Evolutionary conservation across 2,797 vertebrate genomes (phyloP), one percentile per base, ranked within the genome.

Genomic region (Poeciliopsis gracilis): DNA sequence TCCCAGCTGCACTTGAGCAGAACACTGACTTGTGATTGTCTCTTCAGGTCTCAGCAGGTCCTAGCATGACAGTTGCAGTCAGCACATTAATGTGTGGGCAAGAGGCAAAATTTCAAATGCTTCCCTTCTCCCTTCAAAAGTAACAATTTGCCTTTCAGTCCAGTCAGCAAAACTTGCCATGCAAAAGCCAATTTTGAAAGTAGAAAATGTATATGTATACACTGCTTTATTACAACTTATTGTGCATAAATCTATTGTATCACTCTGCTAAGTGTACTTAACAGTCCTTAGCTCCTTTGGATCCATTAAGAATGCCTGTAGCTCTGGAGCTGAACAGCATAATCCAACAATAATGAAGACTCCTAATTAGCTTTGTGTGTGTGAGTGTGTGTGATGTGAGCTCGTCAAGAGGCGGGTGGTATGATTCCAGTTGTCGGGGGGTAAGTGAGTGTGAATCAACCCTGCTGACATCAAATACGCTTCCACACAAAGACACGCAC

Each of bases 401-500:
- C 90, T 89, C 86, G 72, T 93, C 92, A 93, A 92, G 91, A 90
- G 79, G 89, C 90, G 88, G 91, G 92, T 90, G 92, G 91, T 93
- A 91, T 91, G 90, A 94, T 91, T 93, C 85, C 90, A 93, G 93
- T 94, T 93, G 94, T 94, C 88, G 84, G 90, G 90, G 92, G 90
- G 91, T 93, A 94, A 93, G 91, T 92, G 92, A 93, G 93, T 93
- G 94, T 93, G 91, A 94, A 94, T 91, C 91, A 90, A 92, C 88
- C 91, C 92, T 89, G 92, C 92, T 91, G 91, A 92, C 90, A 92
- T 90, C 89, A 91, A 88, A 91, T 87, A 82, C 80, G 18, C 86
- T 85, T 49, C 61, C 77, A 85, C 86, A 90, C 80, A 86, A 53
- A 76, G 69, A 57, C 76, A 72, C 33, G 33, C 86, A 84, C 86